Evolutionary conservation across 2,888 invertebrate species (phyloP), one percentile per base, ranked within the genome.

Genomic region (Chaetogeoica ovagalla): DNA sequence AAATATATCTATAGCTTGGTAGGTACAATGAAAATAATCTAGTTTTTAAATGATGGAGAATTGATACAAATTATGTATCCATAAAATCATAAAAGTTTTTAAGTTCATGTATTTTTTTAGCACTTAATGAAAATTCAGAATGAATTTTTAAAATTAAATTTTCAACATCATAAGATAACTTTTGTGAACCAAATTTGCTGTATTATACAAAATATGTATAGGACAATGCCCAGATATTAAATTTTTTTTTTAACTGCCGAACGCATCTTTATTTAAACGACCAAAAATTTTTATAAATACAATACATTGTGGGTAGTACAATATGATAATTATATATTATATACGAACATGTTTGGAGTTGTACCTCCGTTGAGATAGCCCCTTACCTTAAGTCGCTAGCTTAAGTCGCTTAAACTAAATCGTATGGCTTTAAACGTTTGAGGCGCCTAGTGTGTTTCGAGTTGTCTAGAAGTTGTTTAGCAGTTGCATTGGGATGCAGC

Each of bases 71-170:
- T n/a, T n/a, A n/a, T n/a, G n/a, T n/a, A n/a, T n/a, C n/a, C n/a
- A n/a, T n/a, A n/a, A n/a, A n/a, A n/a, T n/a, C n/a, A n/a, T n/a
- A n/a, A n/a, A n/a, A n/a, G n/a, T n/a, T n/a, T n/a, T n/a, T n/a
- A n/a, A n/a, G n/a, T n/a, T n/a, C n/a, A n/a, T n/a, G n/a, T n/a
- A n/a, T n/a, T n/a, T n/a, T n/a, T n/a, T n/a, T n/a, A n/a, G n/a
- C n/a, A n/a, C 82, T 82, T 62, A 82, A 83, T 52, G 83, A 83
- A 82, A 83, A 83, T 68, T 84, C 83, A 52, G 82, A 83, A 83
- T 81, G 83, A 72, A 84, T 81, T 82, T 84, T 84, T 17, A 83
- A 76, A 60, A 83, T 68, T 62, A 84, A 81, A 82, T 82, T 84
- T 83, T 84, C 84, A 23, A 84, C 83, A 76, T 84, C 84, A 65